Evolutionary conservation across 2,113 vertebrate genomes (phyloP).

Genomic region (Microcebus jonahi): DNA sequence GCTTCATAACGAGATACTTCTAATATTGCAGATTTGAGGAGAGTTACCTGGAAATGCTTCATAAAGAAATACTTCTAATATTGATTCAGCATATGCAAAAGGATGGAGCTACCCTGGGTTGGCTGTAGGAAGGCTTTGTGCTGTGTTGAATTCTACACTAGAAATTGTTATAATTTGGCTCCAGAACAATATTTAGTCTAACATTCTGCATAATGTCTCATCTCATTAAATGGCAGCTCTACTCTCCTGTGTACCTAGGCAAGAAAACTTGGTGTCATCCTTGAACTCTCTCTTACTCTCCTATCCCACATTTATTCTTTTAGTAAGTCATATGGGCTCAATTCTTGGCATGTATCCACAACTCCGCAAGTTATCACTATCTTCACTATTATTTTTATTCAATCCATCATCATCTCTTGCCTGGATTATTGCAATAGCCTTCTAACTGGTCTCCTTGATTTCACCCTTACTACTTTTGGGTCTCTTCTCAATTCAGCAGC

Average conservation of each 20-base stretch:
- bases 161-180: background rate
- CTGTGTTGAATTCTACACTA: background rate
- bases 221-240: background rate
- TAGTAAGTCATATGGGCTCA: background rate
- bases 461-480: background rate
- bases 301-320: background rate
- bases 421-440: background rate
- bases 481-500: background rate
- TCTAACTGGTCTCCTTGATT: background rate
- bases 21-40: background rate
- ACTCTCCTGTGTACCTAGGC: background rate
- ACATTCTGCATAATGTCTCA: background rate
- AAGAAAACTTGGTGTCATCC: background rate
- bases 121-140: background rate
- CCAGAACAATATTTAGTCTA: background rate
- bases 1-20: background rate
- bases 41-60: background rate
- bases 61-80: background rate
- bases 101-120: background rate
- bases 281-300: background rate
- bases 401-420: background rate
- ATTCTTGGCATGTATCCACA: background rate
- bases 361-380: background rate
- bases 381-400: background rate
- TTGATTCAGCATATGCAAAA: background rate